Conservation (phyloP, 2,888 invertebrate genomes). For the Congeria kusceri region DNA sequence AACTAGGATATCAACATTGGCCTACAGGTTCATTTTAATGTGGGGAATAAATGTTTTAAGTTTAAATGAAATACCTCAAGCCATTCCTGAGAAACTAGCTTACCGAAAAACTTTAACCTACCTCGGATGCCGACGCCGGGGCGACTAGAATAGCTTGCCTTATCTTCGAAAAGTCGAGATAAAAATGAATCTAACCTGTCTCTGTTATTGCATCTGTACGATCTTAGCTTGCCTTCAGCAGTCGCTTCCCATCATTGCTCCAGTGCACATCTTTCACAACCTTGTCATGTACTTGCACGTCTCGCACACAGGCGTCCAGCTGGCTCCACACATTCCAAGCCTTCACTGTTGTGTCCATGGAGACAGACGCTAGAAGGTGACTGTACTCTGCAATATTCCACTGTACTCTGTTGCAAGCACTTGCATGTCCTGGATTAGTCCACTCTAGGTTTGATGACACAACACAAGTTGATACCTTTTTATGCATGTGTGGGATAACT, state of each 20-base stretch:
- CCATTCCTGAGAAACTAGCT: too few relatives aligned
- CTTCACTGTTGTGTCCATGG: slow-evolving; percentile 82
- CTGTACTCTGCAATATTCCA: slow-evolving; percentile 81
- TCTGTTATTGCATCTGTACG: slow-evolving; percentile 78
- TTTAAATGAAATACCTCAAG: too few relatives aligned
- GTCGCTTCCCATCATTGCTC: slow-evolving; percentile 75
- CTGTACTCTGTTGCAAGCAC: slow-evolving; percentile 78
- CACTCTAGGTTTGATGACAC: slow-evolving; percentile 49
- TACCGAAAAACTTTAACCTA: too few relatives aligned
- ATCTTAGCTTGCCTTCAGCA: slow-evolving; percentile 83
- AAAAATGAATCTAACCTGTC: slow-evolving; percentile 69
- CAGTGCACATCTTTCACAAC: slow-evolving; percentile 84
- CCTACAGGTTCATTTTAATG: too few relatives aligned
- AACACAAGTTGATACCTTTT: slow-evolving; percentile 3
- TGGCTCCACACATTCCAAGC: slow-evolving; percentile 83
- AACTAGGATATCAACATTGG: too few relatives aligned
- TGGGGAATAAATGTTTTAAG: too few relatives aligned
- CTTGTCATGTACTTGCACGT: slow-evolving; percentile 73
- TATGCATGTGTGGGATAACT: slow-evolving; percentile 66
- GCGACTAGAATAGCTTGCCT: too few relatives aligned
- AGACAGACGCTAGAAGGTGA: slow-evolving; percentile 82
- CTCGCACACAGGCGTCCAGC: slow-evolving; percentile 70
- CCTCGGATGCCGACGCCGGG: too few relatives aligned
- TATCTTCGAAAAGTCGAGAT: too few relatives aligned
- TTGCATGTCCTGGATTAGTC: slow-evolving; percentile 70